phyloP scores from a whole-genome alignment of 2,888 invertebrate species.

The Chesias legatella region DNA sequence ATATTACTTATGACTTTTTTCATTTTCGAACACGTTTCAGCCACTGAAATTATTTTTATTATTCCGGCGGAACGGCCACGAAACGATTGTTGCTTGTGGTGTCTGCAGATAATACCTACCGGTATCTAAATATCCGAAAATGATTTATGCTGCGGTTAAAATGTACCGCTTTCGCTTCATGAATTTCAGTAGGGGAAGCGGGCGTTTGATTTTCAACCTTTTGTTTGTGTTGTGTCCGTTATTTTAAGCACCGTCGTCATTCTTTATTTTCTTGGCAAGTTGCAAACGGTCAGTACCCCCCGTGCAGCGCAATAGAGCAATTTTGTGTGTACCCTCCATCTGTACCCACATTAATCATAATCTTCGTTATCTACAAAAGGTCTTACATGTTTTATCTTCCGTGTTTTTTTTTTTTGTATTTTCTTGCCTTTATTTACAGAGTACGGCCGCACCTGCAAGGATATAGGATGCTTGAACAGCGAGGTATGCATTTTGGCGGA shows the following conservation, averaged over 20 bases:
- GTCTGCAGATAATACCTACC: constrained; percentile 41
- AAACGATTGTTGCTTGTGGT: constrained; percentile 40
- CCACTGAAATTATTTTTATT: constrained; percentile 42
- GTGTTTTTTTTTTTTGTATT: constrained; percentile 1
- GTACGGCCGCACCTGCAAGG: constrained; percentile 88
- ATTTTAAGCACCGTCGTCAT: constrained; percentile 2
- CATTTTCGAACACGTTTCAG: constrained; percentile 46
- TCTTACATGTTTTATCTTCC: constrained; percentile 7
- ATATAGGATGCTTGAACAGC: constrained; percentile 87
- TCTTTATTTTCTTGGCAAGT: constrained; percentile 19
- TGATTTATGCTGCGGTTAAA: constrained; percentile 40
- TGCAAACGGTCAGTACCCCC: constrained; percentile 16
- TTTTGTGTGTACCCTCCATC: constrained; percentile 6
- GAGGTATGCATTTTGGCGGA: constrained; percentile 86
- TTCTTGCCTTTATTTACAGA: constrained; percentile 82
- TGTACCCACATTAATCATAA: constrained; percentile 10
- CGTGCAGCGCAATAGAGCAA: constrained; percentile 11
- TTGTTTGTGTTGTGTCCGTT: constrained; percentile 24
- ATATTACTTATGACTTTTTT: constrained; percentile 38
- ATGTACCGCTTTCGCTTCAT: constrained; percentile 35
- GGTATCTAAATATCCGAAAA: constrained; percentile 39
- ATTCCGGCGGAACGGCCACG: constrained; percentile 35
- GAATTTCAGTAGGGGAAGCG: constrained; percentile 34
- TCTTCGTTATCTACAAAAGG: constrained; percentile 7
- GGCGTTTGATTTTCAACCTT: constrained; percentile 35